Base-by-base conservation (phyloP, 2,888 invertebrate genomes). In the Cheilosia vulpina region DNA sequence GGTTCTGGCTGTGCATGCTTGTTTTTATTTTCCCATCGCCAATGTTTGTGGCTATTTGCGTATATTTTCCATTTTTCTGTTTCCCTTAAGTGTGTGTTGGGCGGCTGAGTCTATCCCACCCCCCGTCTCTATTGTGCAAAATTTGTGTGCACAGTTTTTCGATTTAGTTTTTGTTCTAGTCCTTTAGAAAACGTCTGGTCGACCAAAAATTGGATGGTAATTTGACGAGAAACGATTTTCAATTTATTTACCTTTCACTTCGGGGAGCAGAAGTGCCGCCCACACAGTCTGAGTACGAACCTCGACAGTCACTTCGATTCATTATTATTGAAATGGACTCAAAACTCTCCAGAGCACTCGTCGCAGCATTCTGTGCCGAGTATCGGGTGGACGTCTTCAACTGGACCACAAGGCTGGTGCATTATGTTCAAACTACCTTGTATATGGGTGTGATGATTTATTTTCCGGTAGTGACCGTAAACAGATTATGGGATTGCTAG, bases 161-260 rank as follows among this genome's bases (percentile, higher is more conserved):
- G n/a, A 13, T 68, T 60, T 77, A 47, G 11, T 38, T 62, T 50
- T 19, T 15, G 21, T 41, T 52, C 17, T 47, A 11, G 24, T 31
- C 71, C 58, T 21, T 0, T 47, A 11, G 9, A 47, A 75, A 73
- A 71, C 60, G 53, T 77, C 62, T 78, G 66, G 71, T 72, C 55
- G 62, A 83, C 82, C 78, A 57, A 73, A 47, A 62, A 80, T 57
- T 65, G 63, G 55, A 87, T 78, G 73, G 87, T 82, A 82, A 82
- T 87, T 87, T 75, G 87, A 82, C 53, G 72, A 81, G 77, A 81
- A 87, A 87, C 73, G 77, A 73, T 82, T 78, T 58, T 38, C 82
- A 82, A 87, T 87, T 87, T 87, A 82, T 85, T 80, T 80, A 80
- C 84, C 69, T 84, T 84, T 76, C 55, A 71, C 65, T 69, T 52